Evolutionary conservation across 2,797 vertebrate genomes (phyloP), one percentile per base, ranked within the genome.

Genomic region (Falco berigora): DNA sequence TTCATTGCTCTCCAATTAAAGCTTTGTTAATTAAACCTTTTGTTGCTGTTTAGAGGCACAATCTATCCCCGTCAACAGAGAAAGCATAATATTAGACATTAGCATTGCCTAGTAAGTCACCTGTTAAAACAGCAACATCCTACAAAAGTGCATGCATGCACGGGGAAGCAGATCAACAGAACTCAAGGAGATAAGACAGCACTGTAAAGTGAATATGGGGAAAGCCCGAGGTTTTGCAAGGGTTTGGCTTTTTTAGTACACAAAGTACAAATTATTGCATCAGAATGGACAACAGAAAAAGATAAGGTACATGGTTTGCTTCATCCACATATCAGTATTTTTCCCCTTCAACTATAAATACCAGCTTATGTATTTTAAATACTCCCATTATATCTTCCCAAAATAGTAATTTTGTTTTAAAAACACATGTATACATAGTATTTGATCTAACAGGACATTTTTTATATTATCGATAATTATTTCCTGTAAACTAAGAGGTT

Each of bases 1-100:
- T 95, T 96, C 77, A 69, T 6, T 71, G 19, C 82, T 40, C 59
- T 92, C 84, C 85, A 95, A 94, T 94, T 94, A 95, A 77, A 85
- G 18, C 25, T 87, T n/a, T 55, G 50, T 44, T 74, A 87, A 89
- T 94, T 86, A 91, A 82, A 63, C 42, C 6, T 67, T 38, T 42
- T 86, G 63, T 30, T 71, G 63, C 23, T 82, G 21, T 79, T 88
- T 20, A 67, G 27, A 13, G 12, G 25, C 23, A 71, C 1, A 6
- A 30, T 22, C n/a, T 55, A 36, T 21, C 86, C 36, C 28, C 20
- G 74, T n/a, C 52, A 77, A 59, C 20, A 85, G 47, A 34, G 23
- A 47, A 90, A 79, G 40, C 5, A 30, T 16, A 38, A 22, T 3
- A 5, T 18, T 38, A 59, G 22, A 50, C 28, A 74, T 61, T 24